phyloP scores from a whole-genome alignment of 2,888 invertebrate genomes.

The Dorcus parallelipipedus region DNA sequence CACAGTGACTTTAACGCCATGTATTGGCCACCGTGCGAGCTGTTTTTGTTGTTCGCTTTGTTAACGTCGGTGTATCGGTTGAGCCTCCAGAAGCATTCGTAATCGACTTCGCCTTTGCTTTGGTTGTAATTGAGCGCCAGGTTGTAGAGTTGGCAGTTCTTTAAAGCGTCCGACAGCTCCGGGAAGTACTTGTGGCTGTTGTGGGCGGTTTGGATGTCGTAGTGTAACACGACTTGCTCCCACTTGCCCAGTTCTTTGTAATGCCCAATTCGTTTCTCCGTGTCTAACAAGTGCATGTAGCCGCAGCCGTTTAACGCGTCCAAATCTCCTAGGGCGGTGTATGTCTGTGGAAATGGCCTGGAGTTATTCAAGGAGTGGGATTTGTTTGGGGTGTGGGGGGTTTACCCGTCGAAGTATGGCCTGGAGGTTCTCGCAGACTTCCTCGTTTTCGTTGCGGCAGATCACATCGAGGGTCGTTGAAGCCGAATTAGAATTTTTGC shows the following conservation, averaged over 20 bases:
- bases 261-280: conserved; percentile 62
- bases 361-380: not conserved
- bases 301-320: conserved; percentile 79
- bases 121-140: conserved; percentile 54
- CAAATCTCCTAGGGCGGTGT: conserved; percentile 69
- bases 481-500: not conserved
- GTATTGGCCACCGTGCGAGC: conserved; percentile 47
- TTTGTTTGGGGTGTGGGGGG: not conserved
- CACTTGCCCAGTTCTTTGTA: conserved; percentile 67
- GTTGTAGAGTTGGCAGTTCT: conserved; percentile 58
- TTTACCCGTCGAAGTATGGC: conserved; percentile 59
- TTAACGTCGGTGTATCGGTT: conserved; percentile 54
- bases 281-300: conserved; percentile 62
- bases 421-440: conserved; percentile 54
- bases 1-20: conserved; percentile 55
- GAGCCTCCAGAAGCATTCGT: conserved; percentile 76
- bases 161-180: conserved; percentile 47
- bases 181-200: conserved; percentile 18
- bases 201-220: conserved; percentile 57
- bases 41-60: conserved; percentile 12
- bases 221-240: conserved; percentile 62
- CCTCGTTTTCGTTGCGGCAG: conserved; percentile 46
- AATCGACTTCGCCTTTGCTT: conserved; percentile 48
- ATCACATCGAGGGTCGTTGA: conserved; percentile 44
- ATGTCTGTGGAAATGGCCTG: conserved; percentile 53